Base-by-base conservation (phyloP, 1,140 invertebrate genomes). In the Oppia nitens region DNA sequence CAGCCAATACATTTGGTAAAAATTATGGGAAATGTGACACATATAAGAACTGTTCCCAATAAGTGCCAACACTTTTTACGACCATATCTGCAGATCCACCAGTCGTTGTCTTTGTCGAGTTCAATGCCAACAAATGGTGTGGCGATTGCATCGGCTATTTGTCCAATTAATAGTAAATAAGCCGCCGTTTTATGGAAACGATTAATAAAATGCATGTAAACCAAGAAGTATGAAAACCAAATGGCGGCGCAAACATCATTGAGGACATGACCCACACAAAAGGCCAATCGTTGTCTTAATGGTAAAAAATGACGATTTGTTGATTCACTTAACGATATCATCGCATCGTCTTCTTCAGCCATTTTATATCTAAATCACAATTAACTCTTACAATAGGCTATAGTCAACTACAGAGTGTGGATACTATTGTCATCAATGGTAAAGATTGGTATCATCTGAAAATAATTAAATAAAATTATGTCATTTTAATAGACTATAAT, bases 211-310 rank as follows among this genome's bases (percentile, higher is more conserved):
- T 65, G 61, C 48, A 63, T 55, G 47, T 55, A 66, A 21, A 96
- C 81, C 63, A 97, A 75, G n/a, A 94, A 75, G 73, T 97, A 98
- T 0, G 87, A 90, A 70, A 97, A 98, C 93, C 93, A 95, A 78
- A 95, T 86, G 51, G 87, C 87, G 32, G 91, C 87, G 74, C 88
- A 93, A 4, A 96, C 77, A 75, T 97, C 93, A 72, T 96, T 96
- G 26, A 93, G 74, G 28, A 96, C 80, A 75, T 96, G 92, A 0
- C 87, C 87, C 64, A 85, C 74, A 50, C 81, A 79, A 68, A 80
- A 91, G 1, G 81, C 73, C 1, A 83, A 58, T 49, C 66, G 66
- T 58, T 56, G 32, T 17, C 53, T 48, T 12, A 63, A 54, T 26
- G 63, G 55, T 40, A 66, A 53, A 1, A 55, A 48, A 59, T 64